Percentiles rank a stretch among this genome's conserved stretches.
Evolutionary conservation across 2,113 vertebrate genomes (phyloP).

Genomic region (Festucalex cinctus): DNA sequence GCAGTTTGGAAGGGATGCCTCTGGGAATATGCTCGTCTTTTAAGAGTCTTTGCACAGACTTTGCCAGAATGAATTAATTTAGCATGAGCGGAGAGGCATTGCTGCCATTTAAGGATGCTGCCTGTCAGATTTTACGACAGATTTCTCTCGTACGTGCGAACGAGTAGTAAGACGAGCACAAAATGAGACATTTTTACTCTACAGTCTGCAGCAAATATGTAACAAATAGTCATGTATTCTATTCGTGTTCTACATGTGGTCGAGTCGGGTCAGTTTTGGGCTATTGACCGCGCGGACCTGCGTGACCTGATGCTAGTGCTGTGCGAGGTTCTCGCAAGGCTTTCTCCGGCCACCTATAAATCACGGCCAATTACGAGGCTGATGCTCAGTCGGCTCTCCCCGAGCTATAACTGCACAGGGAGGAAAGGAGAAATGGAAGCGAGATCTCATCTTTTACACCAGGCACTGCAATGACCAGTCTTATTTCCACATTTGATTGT

Average conservation of each 20-base stretch:
- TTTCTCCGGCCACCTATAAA: conserved; percentile 63
- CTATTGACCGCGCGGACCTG: conserved; percentile 54
- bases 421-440: conserved; percentile 22
- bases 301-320: conserved; percentile 55
- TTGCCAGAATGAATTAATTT: conserved; percentile 66
- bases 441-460: conserved; percentile 35
- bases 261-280: conserved; percentile 37
- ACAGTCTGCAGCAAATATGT: background rate
- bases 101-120: conserved; percentile 41
- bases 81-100: conserved; percentile 55
- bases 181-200: background rate
- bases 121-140: conserved; percentile 51
- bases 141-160: conserved; percentile 13
- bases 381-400: background rate
- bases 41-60: conserved; percentile 65
- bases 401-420: background rate
- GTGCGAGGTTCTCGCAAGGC: conserved; percentile 48
- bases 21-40: conserved; percentile 55
- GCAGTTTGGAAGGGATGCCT: conserved; percentile 62
- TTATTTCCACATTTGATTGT: background rate
- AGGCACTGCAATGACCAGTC: conserved; percentile 25
- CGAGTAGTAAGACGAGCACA: background rate
- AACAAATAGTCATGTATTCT: background rate
- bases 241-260: conserved; percentile 22
- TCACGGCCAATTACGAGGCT: conserved; percentile 64